Base-by-base conservation (phyloP, 1,140 invertebrate genomes). In the Sycobia sp. region DNA sequence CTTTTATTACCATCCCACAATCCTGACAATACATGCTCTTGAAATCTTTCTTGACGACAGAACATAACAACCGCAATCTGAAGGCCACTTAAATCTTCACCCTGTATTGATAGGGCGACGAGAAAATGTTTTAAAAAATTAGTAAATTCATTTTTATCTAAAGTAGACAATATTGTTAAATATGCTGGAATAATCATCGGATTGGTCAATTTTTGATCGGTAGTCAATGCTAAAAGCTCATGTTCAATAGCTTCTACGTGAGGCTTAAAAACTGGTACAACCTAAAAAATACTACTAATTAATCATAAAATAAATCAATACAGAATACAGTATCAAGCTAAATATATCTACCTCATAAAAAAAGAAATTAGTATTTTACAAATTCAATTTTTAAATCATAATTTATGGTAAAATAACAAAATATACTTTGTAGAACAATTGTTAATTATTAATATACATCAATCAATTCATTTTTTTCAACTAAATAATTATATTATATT, bases 1-100 rank as follows among this genome's bases (percentile, higher is more conserved):
- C 34, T 23, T 34, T 49, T 1, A 58, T 78, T 79, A 88, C 87
- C 87, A 76, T 90, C 88, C 87, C 89, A 90, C 18, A 92, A 77
- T 62, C 88, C 86, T 57, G 84, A 81, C 51, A 91, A 73, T 47
- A 89, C 80, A 8, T 84, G 72, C 54, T 89, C 85, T 50, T 89
- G 84, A n/a, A 85, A 73, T 32, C 79, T 73, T 0, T 77, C 76
- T 18, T 77, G 76, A 55, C 76, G 76, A n/a, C 83, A 80, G 13
- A 86, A 75, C 71, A 80, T 86, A 55, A 83, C 81, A 47, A 89
- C 75, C 4, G 86, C 83, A 46, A 86, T 76, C 59, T 81, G 75
- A 44, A 87, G 72, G 70, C 82, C 83, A 65, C 78, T 77, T 57
- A 84, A 74, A 38, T 81, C 82, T 9, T 79, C 77, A 29, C 83